phyloP scores from a whole-genome alignment of 1,140 invertebrate genomes.

The Acromyrmex charruanus region DNA sequence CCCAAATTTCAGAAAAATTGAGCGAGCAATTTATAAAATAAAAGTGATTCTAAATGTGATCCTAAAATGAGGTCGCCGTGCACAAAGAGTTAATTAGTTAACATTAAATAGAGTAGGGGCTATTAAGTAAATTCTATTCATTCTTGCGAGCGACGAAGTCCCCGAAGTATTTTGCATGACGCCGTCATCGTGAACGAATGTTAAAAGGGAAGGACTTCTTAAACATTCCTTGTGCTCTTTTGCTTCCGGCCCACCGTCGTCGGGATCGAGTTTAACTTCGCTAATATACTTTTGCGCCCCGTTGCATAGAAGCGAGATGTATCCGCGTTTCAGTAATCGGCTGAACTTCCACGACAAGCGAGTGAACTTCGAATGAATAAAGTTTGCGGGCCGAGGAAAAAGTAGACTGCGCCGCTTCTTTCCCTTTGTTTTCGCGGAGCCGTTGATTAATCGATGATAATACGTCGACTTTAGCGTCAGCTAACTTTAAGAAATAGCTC shows the following conservation, averaged over 20 bases:
- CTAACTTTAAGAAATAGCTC: conserved; percentile 56
- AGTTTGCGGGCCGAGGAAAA: conserved; percentile 48
- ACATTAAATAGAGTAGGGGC: conserved; percentile 20
- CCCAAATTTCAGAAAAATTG: too few species aligned
- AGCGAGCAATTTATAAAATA: too few species aligned
- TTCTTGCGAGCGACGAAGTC: conserved; percentile 38
- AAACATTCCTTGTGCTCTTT: conserved; percentile 63
- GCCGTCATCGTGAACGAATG: conserved; percentile 53
- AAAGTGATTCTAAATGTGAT: too few species aligned
- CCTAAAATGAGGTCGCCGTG: too few species aligned
- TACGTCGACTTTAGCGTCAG: conserved; percentile 55
- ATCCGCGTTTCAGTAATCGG: conserved; percentile 61
- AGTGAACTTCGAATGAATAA: conserved; percentile 65
- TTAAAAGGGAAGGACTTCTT: conserved; percentile 52
- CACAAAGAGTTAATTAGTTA: conserved; percentile 32
- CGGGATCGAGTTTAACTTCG: conserved; percentile 61
- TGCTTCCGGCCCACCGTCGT: conserved; percentile 43
- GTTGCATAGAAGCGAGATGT: conserved; percentile 62
- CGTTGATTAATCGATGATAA: conserved; percentile 65
- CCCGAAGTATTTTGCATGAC: conserved; percentile 58
- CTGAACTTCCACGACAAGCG: conserved; percentile 52
- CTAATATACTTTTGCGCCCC: conserved; percentile 63
- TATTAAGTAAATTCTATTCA: conserved; percentile 55
- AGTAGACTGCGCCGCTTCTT: conserved; percentile 54
- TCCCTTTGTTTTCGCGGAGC: conserved; percentile 52